These are phyloP conservation scores for Drosophila mayaguana DNA, from an alignment of 2,888 invertebrate genomes.

Conservation along the genomic window DNA sequence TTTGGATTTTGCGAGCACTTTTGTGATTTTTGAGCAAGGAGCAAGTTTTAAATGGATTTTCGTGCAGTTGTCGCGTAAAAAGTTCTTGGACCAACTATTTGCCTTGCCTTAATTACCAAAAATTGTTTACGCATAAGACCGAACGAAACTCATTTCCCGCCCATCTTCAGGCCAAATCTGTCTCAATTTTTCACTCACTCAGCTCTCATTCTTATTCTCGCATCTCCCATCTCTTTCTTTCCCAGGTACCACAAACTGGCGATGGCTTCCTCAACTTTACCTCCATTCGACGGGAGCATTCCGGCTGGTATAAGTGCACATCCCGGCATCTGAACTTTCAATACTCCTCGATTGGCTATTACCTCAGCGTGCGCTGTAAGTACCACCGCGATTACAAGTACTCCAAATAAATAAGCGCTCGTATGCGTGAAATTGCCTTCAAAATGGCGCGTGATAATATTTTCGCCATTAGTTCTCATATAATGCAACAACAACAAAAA, in stretches of 20 bases:
- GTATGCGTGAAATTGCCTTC: slow-evolving; percentile 79
- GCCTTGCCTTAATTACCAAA: slow-evolving; percentile 78
- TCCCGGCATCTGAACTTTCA: slow-evolving; percentile 93
- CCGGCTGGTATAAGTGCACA: slow-evolving; percentile 97
- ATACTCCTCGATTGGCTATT: slow-evolving; percentile 96
- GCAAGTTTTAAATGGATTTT: slow-evolving; percentile 80
- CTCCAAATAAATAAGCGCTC: slow-evolving; percentile 46
- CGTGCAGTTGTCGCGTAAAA: slow-evolving; percentile 70
- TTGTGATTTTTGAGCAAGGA: slow-evolving; percentile 69
- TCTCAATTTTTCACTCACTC: slow-evolving; percentile 22
- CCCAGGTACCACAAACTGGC: slow-evolving; percentile 88
- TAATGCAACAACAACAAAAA: slow-evolving; percentile 39
- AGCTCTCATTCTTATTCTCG: not conserved
- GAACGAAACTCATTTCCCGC: slow-evolving; percentile 51
- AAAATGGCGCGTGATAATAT: slow-evolving; percentile 77
- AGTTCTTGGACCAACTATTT: slow-evolving; percentile 72
- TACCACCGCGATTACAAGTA: slow-evolving; percentile 76
- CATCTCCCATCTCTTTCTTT: slow-evolving; percentile 79
- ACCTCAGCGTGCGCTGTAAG: slow-evolving; percentile 95
- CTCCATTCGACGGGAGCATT: slow-evolving; percentile 91
- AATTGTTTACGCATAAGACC: slow-evolving; percentile 78
- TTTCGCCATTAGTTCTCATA: slow-evolving; percentile 75
- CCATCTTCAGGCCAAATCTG: slow-evolving; percentile 28
- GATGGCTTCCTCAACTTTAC: slow-evolving; percentile 95
- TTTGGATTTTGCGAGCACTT: slow-evolving; percentile 34